phyloP scores from a whole-genome alignment of 1,140 invertebrate genomes.

The Bicyclus anynana region DNA sequence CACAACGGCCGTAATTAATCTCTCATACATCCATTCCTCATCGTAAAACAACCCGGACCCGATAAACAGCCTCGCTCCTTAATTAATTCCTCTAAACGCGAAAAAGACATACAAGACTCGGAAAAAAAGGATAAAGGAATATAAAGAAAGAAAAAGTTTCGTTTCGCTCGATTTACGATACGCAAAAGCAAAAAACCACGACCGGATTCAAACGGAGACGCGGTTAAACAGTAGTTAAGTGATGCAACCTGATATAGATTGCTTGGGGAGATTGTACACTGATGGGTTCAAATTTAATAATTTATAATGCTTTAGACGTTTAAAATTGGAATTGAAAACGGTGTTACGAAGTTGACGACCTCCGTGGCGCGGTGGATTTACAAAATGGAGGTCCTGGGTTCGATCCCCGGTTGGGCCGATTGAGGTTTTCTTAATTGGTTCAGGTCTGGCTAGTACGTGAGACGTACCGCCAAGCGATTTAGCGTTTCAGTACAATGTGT shows the following conservation, averaged over 20 bases:
- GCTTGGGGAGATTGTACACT: conserved; percentile 42
- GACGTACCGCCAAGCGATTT: too few relatives aligned
- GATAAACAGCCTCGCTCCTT: conserved; percentile 29
- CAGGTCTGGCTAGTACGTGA: too few relatives aligned
- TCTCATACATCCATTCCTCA: conserved; percentile 5
- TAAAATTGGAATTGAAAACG: too few relatives aligned
- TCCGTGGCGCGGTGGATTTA: too few relatives aligned
- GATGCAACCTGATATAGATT: conserved; percentile 52
- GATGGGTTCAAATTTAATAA: neutral
- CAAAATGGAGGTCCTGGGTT: too few relatives aligned
- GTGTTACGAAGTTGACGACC: too few relatives aligned
- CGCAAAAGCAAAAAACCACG: conserved; percentile 33
- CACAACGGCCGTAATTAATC: conserved; percentile 9
- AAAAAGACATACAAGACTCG: conserved; percentile 27
- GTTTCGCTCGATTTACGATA: conserved; percentile 55
- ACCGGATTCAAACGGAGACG: conserved; percentile 35
- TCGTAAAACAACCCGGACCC: conserved; percentile 18
- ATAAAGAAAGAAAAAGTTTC: conserved; percentile 36
- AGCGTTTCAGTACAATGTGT: too few relatives aligned
- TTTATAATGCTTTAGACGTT: neutral
- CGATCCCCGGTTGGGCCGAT: too few relatives aligned
- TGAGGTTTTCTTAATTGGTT: too few relatives aligned
- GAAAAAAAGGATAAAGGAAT: conserved; percentile 25
- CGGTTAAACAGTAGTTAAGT: conserved; percentile 56
- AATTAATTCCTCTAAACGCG: conserved; percentile 46